Conservation (phyloP, 2,888 invertebrate species). For the Eupeodes luniger region DNA sequence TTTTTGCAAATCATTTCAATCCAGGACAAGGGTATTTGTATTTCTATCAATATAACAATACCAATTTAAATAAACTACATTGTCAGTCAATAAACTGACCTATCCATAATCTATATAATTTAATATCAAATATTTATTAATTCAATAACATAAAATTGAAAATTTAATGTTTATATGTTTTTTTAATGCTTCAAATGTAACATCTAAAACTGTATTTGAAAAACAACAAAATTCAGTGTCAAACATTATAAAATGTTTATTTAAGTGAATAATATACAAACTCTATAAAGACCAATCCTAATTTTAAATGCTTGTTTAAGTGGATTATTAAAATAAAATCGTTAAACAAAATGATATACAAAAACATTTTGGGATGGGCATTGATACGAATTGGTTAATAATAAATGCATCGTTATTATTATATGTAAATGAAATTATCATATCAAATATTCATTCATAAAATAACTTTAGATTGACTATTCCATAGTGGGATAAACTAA, state of each 20-base stretch:
- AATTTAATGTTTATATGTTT: not conserved
- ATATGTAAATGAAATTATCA: conserved; percentile 15
- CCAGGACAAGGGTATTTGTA: conserved; percentile 12
- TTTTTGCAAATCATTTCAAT: not conserved
- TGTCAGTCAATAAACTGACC: conserved; percentile 9
- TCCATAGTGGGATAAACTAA: conserved; percentile 26
- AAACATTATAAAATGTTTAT: not conserved
- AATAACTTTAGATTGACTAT: not conserved
- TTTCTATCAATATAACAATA: not conserved
- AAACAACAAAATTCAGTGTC: not conserved
- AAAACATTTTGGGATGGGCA: not conserved
- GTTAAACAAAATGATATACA: not conserved
- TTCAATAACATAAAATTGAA: conserved; percentile 8
- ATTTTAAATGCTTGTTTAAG: conserved; percentile 61
- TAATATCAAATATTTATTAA: not conserved
- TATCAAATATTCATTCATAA: conserved; percentile 55
- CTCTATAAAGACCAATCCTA: conserved; percentile 41
- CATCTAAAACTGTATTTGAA: not conserved
- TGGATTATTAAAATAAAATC: conserved; percentile 47
- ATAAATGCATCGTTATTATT: not conserved
- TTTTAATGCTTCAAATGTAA: not conserved
- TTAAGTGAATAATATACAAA: conserved; percentile 39
- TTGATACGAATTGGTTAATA: conserved; percentile 11
- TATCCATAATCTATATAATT: not conserved
- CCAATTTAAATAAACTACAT: not conserved